Evolutionary conservation across 2,113 vertebrate species (phyloP), one percentile per base, ranked within the genome.

Genomic region (Aix galericulata): DNA sequence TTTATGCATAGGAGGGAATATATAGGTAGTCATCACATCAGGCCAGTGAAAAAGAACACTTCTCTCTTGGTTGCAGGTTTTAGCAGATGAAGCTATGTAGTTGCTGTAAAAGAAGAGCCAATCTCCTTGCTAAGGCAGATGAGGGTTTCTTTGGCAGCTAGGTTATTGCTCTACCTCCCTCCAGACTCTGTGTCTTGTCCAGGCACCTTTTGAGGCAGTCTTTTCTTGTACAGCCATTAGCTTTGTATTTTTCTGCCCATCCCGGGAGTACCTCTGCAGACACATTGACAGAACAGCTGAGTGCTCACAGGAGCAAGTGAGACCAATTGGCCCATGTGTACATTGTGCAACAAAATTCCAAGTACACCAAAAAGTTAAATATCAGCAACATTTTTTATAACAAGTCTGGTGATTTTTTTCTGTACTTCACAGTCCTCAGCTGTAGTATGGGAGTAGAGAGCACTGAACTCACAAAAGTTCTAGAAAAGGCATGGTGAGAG

Each of bases 301-400:
- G 16, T 42, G 17, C 11, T 58, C 46, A 23, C 16, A 68, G 26
- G 34, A 73, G 17, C 0, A 1, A 62, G 25, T 32, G 38, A 77
- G 36, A 21, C 29, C 77, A 36, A 20, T 13, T 73, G 26, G 8
- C 22, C 42, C 6, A 6, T 52, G 69, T 0, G 0, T 72, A 10
- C 52, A 40, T 11, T 17, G 42, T 26, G 4, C 44, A 34, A 31
- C 60, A 38, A 63, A 6, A 13, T 80, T 66, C n/a, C 53, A 74
- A 38, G 11, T 67, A 74, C 85, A n/a, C 36, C 11, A 34, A 38
- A 85, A 71, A 32, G 9, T 18, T 52, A 48, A 76, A n/a, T 0
- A 2, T 11, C 12, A 48, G 31, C 11, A 42, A 40, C 29, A 82
- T 48, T 4, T 1, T 89, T 93, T 79, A n/a, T 79, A 16, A 53